Conservation (phyloP, 1,140 invertebrate genomes). For the Thaumatotibia leucotreta region DNA sequence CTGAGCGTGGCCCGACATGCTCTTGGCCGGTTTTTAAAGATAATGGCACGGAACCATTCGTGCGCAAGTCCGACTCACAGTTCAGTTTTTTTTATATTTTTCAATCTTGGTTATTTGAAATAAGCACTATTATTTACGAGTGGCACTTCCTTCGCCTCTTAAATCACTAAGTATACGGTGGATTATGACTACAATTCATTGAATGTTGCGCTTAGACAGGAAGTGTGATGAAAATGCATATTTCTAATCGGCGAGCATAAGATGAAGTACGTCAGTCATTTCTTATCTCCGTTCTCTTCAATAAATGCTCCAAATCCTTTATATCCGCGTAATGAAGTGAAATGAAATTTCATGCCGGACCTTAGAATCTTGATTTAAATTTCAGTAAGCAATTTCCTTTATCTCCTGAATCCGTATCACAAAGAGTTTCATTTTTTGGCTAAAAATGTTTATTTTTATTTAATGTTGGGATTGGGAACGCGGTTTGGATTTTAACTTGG, state of each 20-base stretch:
- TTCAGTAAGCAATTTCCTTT: slow-evolving; percentile 14
- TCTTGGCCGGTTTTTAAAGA: too few species aligned
- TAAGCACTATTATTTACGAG: too few species aligned
- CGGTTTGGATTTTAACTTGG: slow-evolving; percentile 2
- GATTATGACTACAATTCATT: too few species aligned
- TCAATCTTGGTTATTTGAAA: too few species aligned
- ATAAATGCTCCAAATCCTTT: slow-evolving; percentile 10
- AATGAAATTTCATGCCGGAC: slow-evolving; percentile 12
- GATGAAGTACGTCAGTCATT: slow-evolving; percentile 1
- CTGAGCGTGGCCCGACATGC: too few species aligned
- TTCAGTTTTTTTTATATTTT: too few species aligned
- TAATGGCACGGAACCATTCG: too few species aligned
- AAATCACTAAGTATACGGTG: too few species aligned
- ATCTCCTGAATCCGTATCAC: slow-evolving; percentile 8
- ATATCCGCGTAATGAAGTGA: slow-evolving; percentile 10
- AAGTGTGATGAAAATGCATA: too few species aligned
- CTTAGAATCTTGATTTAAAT: slow-evolving; percentile 13
- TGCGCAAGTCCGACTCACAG: too few species aligned
- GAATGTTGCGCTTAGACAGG: too few species aligned
- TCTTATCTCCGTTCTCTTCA: slow-evolving; percentile 10
- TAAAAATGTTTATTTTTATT: slow-evolving; percentile 5
- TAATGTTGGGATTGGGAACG: slow-evolving; percentile 5
- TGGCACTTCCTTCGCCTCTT: too few species aligned
- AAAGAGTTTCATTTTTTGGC: slow-evolving; percentile 5
- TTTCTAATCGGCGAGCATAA: background rate